phyloP scores from a whole-genome alignment of 1,140 invertebrate genomes.

The Cotesia glomerata region DNA sequence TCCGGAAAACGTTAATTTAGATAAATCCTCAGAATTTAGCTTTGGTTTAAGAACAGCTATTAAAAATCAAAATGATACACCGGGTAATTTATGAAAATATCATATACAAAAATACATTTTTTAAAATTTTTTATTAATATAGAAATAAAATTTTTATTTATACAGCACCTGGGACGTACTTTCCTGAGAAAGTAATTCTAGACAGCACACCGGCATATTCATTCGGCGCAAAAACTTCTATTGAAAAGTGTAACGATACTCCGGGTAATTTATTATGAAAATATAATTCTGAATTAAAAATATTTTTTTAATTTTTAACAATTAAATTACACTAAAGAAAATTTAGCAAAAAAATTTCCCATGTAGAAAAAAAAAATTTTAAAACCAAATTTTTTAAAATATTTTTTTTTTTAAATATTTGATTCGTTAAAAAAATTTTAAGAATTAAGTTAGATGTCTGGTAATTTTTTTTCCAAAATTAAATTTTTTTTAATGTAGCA shows the following conservation, averaged over 20 bases:
- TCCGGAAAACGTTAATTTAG: constrained; percentile 68
- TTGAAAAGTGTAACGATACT: constrained; percentile 36
- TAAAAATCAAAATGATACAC: too few relatives aligned
- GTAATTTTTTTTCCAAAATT: neutral
- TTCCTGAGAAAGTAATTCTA: constrained; percentile 37
- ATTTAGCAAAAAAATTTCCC: too few relatives aligned
- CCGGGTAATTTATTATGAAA: constrained; percentile 16
- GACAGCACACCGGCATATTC: constrained; percentile 38
- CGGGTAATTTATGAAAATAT: too few relatives aligned
- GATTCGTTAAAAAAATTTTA: neutral
- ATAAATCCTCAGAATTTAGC: constrained; percentile 66
- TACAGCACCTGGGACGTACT: constrained; percentile 48
- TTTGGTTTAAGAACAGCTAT: constrained; percentile 64
- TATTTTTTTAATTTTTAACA: too few relatives aligned
- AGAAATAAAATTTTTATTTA: neutral
- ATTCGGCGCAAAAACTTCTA: constrained; percentile 47
- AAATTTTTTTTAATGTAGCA: constrained; percentile 40
- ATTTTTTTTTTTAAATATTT: neutral
- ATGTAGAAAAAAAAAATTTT: neutral
- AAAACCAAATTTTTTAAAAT: neutral
- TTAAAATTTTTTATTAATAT: neutral
- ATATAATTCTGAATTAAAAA: neutral
- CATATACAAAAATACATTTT: too few relatives aligned
- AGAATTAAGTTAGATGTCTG: too few relatives aligned
- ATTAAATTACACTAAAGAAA: too few relatives aligned